Base-by-base conservation (phyloP, 2,888 invertebrate species). In the Folsomia candida region DNA sequence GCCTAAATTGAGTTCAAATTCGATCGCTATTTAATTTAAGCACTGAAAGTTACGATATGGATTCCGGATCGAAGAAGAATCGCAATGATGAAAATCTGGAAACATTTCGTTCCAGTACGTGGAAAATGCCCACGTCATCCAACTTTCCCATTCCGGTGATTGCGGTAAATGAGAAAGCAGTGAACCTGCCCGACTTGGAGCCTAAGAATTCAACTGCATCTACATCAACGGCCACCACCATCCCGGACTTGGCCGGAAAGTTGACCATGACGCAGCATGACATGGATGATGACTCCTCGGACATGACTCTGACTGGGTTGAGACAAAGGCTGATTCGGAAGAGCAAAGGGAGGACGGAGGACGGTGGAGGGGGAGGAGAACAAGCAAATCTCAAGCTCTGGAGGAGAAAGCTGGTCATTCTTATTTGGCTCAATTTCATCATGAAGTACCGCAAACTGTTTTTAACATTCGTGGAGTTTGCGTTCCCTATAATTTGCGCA, bases 341-440 rank as follows among this genome's bases (percentile, higher is more conserved):
- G n/a, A 57, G 24, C 20, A 60, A 60, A 11, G 3, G 6, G 20
- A 28, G 6, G 2, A 4, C 9, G 54, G 11, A 54, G 54, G 11
- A 1, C n/a, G 11, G 29, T 26, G 11, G 20, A 27, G 20, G 26
- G 29, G 37, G 37, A 37, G 14, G 6, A 37, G 6, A 37, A 37
- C 37, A 37, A 37, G 6, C 37, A 37, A 18, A 54, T 27, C 28
- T 65, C 18, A 72, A 72, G 26, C 22, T 69, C 4, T 73, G 75
- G 72, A 27, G 69, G 6, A 51, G 71, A 27, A 62, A 71, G 20
- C 47, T 75, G 4, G 25, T 73, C 24, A 68, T 71, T 25, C 69
- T 71, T 1, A 47, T 75, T 0, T 60, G 72, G 64, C 67, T 75
- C n/a, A 69, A 75, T 24, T 73, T 75, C 25, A 18, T 71, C 18